These are phyloP conservation scores for Nestor notabilis DNA, from an alignment of 2,113 vertebrate species.

Conservation along the genomic window DNA sequence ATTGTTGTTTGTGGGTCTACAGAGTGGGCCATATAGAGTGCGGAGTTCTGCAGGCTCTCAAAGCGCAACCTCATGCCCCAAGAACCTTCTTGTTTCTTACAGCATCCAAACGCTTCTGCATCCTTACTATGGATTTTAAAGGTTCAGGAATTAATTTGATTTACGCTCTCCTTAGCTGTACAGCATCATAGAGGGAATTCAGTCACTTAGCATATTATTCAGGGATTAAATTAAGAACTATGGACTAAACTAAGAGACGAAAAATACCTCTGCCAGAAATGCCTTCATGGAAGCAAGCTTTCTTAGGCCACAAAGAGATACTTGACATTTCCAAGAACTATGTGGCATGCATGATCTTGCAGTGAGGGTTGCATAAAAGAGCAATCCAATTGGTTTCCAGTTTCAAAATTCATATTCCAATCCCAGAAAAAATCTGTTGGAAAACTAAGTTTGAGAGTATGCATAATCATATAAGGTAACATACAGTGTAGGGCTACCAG, in stretches of 20 bases:
- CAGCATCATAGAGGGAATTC: not conserved
- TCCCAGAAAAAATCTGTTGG: not conserved
- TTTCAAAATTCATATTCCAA: not conserved
- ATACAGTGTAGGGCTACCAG: not conserved
- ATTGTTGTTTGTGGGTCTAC: not conserved
- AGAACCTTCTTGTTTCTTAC: not conserved
- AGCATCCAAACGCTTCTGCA: not conserved
- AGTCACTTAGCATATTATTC: not conserved
- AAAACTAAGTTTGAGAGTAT: not conserved
- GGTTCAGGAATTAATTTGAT: not conserved
- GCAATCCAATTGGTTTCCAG: not conserved
- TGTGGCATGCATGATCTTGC: accelerated
- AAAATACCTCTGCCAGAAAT: not conserved
- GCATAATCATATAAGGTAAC: not conserved
- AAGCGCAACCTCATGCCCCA: not conserved
- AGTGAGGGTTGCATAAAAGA: not conserved
- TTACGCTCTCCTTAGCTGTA: not conserved
- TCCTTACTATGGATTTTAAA: not conserved
- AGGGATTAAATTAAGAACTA: not conserved
- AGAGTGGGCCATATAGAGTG: not conserved
- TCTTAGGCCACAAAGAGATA: not conserved
- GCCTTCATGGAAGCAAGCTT: not conserved
- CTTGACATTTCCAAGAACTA: not conserved
- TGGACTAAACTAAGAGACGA: not conserved
- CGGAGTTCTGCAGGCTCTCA: not conserved